phyloP scores from a whole-genome alignment of 2,113 vertebrate species.

The Mesocricetus auratus region DNA sequence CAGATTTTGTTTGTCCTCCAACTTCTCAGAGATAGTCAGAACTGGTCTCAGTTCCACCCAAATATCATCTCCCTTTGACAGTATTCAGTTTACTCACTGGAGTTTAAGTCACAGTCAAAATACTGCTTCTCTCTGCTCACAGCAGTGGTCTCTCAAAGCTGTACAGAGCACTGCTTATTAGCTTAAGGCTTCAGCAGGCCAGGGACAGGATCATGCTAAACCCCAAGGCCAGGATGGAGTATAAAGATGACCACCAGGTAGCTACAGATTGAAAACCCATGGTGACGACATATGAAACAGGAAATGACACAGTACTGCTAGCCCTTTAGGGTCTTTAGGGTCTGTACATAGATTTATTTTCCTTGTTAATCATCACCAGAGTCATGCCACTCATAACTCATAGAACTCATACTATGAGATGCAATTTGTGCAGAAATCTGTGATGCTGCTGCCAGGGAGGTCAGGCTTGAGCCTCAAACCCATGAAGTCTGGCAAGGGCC shows the following conservation, averaged over 20 bases:
- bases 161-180: not conserved
- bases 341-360: not conserved
- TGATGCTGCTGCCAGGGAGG: not conserved
- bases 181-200: not conserved
- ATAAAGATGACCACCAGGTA: not conserved
- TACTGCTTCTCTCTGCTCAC: not conserved
- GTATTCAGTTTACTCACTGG: not conserved
- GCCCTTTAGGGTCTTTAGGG: rapidly evolving
- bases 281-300: not conserved
- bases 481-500: rapidly evolving
- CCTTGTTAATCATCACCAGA: not conserved
- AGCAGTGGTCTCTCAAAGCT: not conserved
- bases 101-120: not conserved
- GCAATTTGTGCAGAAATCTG: rapidly evolving
- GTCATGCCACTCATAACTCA: not conserved
- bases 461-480: not conserved
- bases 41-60: not conserved
- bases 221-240: not conserved
- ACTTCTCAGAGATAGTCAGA: not conserved
- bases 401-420: not conserved
- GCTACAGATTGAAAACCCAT: not conserved
- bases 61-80: not conserved
- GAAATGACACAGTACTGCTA: rapidly evolving
- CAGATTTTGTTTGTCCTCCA: not conserved
- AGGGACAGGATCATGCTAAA: not conserved